Evolutionary conservation across 2,888 invertebrate genomes (phyloP).

Genomic region (Perdita meconis): DNA sequence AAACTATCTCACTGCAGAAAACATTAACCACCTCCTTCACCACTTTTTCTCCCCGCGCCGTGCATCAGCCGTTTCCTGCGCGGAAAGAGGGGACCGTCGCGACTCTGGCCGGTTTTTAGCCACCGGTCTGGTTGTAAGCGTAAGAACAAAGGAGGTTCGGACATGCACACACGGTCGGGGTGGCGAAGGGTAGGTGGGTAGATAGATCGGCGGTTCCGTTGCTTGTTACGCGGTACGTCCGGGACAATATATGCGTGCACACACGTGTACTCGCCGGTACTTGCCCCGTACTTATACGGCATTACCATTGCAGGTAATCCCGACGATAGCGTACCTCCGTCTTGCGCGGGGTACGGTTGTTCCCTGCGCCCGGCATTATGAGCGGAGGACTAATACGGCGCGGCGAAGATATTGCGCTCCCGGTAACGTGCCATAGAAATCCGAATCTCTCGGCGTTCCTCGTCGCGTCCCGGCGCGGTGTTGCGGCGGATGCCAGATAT

Average conservation of each 20-base stretch:
- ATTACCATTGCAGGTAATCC: conserved; percentile 64
- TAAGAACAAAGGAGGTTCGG: conserved; percentile 73
- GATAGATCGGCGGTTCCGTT: conserved; percentile 61
- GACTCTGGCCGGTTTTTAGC: conserved; percentile 53
- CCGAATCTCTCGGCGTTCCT: conserved; percentile 34
- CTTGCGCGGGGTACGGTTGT: conserved; percentile 48
- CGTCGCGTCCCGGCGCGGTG: neutral
- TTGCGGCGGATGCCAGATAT: conserved; percentile 40
- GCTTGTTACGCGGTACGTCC: conserved; percentile 58
- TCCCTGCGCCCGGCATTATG: conserved; percentile 42
- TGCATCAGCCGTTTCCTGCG: conserved; percentile 29
- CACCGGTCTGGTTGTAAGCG: conserved; percentile 56
- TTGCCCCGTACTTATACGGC: conserved; percentile 56
- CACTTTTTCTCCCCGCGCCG: conserved; percentile 18
- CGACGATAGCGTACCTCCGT: conserved; percentile 57
- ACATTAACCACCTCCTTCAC: conserved; percentile 1
- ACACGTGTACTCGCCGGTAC: conserved; percentile 19
- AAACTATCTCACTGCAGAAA: neutral
- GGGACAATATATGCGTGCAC: conserved; percentile 43
- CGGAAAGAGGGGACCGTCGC: conserved; percentile 43
- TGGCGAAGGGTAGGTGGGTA: conserved; percentile 37
- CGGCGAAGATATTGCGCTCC: conserved; percentile 49
- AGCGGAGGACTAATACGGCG: conserved; percentile 65
- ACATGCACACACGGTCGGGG: conserved; percentile 52
- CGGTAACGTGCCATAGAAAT: conserved; percentile 30